A percentile compares a stretch with the other conserved stretches of the same genome.
These are phyloP conservation scores for Leptinotarsa lineolata DNA, from an alignment of 1,140 invertebrate genomes.

Conservation along the genomic window DNA sequence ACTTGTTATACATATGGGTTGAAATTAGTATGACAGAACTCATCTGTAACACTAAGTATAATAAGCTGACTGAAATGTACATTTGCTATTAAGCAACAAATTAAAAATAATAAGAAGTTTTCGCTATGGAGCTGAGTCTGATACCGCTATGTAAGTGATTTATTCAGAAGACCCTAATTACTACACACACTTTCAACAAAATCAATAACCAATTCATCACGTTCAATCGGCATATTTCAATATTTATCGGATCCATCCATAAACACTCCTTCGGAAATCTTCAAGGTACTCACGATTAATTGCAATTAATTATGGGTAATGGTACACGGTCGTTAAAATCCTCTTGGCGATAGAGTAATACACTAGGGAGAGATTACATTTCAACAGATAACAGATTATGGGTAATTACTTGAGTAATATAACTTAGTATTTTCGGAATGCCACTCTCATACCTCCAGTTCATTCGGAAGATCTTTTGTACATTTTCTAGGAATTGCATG, in stretches of 20 bases:
- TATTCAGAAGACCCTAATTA: not conserved
- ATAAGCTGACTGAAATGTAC: too few species aligned
- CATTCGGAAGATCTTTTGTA: too few species aligned
- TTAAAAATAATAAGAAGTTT: too few species aligned
- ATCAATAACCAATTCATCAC: not conserved
- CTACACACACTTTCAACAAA: not conserved
- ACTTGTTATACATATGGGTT: too few species aligned
- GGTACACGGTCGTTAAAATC: not conserved
- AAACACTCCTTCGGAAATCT: not conserved
- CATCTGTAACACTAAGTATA: too few species aligned
- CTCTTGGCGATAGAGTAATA: constrained; percentile 9
- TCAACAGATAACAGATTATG: not conserved
- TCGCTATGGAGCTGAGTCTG: too few species aligned
- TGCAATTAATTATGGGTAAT: constrained; percentile 11
- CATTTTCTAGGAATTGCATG: too few species aligned
- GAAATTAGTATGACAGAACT: too few species aligned
- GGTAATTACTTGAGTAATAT: too few species aligned
- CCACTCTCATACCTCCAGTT: too few species aligned
- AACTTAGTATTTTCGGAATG: too few species aligned
- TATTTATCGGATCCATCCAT: not conserved
- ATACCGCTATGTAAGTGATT: not conserved
- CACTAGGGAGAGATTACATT: constrained; percentile 9
- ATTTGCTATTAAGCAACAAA: too few species aligned
- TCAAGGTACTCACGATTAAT: constrained; percentile 1
- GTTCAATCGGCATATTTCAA: not conserved